Base-by-base conservation (phyloP, 2,113 vertebrate species). In the Entomyzon cyanotis region DNA sequence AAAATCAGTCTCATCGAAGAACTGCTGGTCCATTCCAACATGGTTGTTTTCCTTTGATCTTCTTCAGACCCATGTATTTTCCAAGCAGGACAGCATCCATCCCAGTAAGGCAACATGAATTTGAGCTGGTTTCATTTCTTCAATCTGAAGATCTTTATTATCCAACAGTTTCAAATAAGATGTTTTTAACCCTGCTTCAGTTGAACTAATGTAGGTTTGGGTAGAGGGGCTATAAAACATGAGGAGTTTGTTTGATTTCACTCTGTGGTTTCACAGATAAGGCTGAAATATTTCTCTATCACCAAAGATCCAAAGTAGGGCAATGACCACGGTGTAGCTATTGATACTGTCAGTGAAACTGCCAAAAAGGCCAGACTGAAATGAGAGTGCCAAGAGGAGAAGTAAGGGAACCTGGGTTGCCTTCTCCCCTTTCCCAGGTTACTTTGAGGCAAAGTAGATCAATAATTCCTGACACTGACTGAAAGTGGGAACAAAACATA, bases 391-490 rank as follows among this genome's bases (percentile, higher is more conserved):
- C 41, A 33, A 69, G 87, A 87, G 12, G 23, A 73, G 55, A 78
- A 96, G 52, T 81, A 41, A 95, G 69, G 71, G 73, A 67, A 84
- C 44, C 69, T 90, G 46, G 15, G 55, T 83, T 52, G 27, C 93
- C 71, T 81, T 86, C 91, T 96, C 47, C 41, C 89, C 89, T 96
- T 97, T 96, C 92, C 85, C 93, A 94, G 92, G 44, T 95, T 97
- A 81, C 92, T 96, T 87, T 91, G 95, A 94, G 64, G 79, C 87
- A 95, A 94, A 96, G 68, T 60, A 97, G 95, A 97, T 97, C 96
- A 73, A 90, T 98, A 97, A 95, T 96, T 95, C 81, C 94, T 97
- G 95, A 97, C 84, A 95, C 85, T 96, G 97, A 93, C 95, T 96
- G 85, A 97, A 97, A 96, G 87, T 94, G 93, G 87, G 94, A 96